These are phyloP conservation scores for Mythimna albipuncta DNA, from an alignment of 2,888 invertebrate genomes.

Conservation along the genomic window DNA sequence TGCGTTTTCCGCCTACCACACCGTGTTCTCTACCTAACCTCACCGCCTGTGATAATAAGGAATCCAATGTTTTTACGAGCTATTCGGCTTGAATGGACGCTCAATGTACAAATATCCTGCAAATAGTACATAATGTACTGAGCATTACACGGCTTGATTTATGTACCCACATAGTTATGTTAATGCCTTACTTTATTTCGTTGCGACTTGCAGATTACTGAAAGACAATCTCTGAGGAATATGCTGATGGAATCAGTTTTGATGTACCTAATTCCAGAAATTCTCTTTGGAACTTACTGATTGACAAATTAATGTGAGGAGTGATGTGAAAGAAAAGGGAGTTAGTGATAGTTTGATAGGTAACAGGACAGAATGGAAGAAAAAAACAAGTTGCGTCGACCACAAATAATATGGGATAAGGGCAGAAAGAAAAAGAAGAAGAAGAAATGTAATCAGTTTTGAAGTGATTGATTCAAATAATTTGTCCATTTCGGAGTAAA, in stretches of 20 bases:
- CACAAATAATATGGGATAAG: too few relatives aligned
- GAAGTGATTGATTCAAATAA: not conserved
- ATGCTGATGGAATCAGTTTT: not conserved
- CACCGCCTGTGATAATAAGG: slow-evolving; percentile 45
- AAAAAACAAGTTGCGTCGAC: too few relatives aligned
- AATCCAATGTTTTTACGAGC: slow-evolving; percentile 54
- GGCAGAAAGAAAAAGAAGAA: too few relatives aligned
- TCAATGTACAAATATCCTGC: slow-evolving; percentile 58
- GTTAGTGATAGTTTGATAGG: too few relatives aligned
- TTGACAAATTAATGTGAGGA: too few relatives aligned
- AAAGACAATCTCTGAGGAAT: not conserved
- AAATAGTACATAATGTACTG: slow-evolving; percentile 15
- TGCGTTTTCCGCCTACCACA: not conserved
- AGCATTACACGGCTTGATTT: slow-evolving; percentile 43
- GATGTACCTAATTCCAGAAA: not conserved
- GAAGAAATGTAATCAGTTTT: not conserved
- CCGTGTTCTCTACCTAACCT: slow-evolving; percentile 12
- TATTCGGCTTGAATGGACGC: slow-evolving; percentile 48
- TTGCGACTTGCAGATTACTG: not conserved
- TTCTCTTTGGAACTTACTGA: too few relatives aligned
- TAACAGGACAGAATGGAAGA: too few relatives aligned
- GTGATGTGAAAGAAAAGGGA: too few relatives aligned
- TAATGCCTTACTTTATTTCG: slow-evolving; percentile 38
- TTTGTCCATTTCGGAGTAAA: not conserved
- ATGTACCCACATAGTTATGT: slow-evolving; percentile 46